These are phyloP conservation scores for Rhyacichthys aspro DNA, from an alignment of 2,797 vertebrate species.

Conservation along the genomic window DNA sequence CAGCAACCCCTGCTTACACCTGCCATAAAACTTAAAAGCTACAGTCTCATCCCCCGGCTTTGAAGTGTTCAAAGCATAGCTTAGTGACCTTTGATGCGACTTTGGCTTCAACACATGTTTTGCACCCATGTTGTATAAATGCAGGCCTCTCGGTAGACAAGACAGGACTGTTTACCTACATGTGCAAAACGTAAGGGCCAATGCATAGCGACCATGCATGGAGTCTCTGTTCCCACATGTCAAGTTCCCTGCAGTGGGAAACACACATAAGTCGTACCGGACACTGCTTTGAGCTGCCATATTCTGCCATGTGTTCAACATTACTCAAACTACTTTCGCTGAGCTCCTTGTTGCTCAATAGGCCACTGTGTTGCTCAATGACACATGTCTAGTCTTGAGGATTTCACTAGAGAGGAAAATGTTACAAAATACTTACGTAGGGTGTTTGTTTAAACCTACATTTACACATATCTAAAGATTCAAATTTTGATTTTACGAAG, in stretches of 20 bases:
- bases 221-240: conserved; percentile 67
- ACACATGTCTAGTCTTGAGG: background rate
- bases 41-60: conserved; percentile 86
- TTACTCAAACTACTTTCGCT: conserved; percentile 57
- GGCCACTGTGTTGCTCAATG: conserved; percentile 12
- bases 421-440: no score
- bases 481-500: no score
- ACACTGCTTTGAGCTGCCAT: conserved; percentile 64
- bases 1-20: conserved; percentile 94
- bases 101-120: conserved; percentile 88
- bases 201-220: conserved; percentile 79
- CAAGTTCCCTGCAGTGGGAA: conserved; percentile 67
- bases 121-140: conserved; percentile 85
- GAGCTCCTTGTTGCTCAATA: conserved; percentile 22
- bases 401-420: background rate
- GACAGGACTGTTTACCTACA: conserved; percentile 83
- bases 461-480: no score
- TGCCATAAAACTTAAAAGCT: conserved; percentile 97
- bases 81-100: conserved; percentile 90
- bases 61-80: conserved; percentile 96
- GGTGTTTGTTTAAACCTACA: background rate
- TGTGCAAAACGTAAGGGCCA: conserved; percentile 82
- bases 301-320: conserved; percentile 69
- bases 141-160: conserved; percentile 75
- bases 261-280: conserved; percentile 62